Percentiles rank a stretch among this genome's conserved stretches.
phyloP scores from a whole-genome alignment of 2,888 invertebrate species.

The Empis livida region DNA sequence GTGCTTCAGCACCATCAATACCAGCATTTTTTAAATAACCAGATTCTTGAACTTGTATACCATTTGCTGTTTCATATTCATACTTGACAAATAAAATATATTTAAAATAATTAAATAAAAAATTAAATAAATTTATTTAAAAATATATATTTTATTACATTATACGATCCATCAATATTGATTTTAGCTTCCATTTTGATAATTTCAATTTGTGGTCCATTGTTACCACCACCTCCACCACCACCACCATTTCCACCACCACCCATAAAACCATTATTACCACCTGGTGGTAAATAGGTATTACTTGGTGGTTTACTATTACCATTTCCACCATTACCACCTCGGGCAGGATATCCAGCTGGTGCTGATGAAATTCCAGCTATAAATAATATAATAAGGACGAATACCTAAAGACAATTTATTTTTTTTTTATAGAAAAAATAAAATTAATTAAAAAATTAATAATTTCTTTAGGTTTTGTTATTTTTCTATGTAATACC shows the following conservation, averaged over 20 bases:
- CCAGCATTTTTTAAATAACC: slow-evolving; percentile 56
- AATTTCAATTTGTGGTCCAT: slow-evolving; percentile 27
- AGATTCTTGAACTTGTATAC: slow-evolving; percentile 55
- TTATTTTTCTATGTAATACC: no score
- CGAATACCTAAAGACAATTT: no score
- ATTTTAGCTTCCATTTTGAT: slow-evolving; percentile 29
- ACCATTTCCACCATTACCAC: background rate
- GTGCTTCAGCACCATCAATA: slow-evolving; percentile 47
- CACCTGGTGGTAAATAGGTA: slow-evolving; percentile 19
- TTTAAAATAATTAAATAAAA: background rate
- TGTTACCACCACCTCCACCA: slow-evolving; percentile 14
- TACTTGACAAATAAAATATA: slow-evolving; percentile 29
- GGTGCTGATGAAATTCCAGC: background rate
- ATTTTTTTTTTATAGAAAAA: no score
- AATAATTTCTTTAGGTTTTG: no score
- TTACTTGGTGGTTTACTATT: slow-evolving; percentile 8
- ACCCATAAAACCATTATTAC: slow-evolving; percentile 14
- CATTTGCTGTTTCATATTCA: slow-evolving; percentile 64
- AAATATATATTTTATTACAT: slow-evolving; percentile 22
- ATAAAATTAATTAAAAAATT: no score
- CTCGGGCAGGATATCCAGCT: background rate
- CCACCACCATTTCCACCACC: slow-evolving; percentile 13
- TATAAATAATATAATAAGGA: background rate
- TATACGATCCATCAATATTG: slow-evolving; percentile 30
- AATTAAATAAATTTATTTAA: background rate